A percentile compares a stretch with the other conserved stretches of the same genome.
Conservation (phyloP, 2,888 invertebrate species). For the Plutella xylostella region DNA sequence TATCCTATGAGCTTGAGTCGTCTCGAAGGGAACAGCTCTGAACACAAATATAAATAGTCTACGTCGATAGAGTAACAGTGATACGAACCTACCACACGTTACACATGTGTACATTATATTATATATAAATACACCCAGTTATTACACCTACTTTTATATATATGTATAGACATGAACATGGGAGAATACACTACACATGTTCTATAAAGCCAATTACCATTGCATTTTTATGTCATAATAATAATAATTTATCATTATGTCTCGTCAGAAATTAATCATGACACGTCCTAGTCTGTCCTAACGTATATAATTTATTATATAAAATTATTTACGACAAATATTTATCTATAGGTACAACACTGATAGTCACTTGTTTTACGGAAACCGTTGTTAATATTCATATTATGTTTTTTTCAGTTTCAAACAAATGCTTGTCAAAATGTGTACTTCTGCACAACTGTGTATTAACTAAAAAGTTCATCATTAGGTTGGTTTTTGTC, state of each 20-base stretch:
- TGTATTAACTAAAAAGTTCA: no score
- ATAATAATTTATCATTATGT: slow-evolving; percentile 53
- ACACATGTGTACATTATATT: slow-evolving; percentile 37
- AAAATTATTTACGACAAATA: no score
- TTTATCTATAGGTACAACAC: no score
- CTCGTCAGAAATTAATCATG: slow-evolving; percentile 25
- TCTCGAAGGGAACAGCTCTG: slow-evolving; percentile 43
- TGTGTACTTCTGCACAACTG: no score
- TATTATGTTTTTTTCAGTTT: no score
- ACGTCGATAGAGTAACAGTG: slow-evolving; percentile 37
- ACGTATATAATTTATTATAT: no score
- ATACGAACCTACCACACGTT: slow-evolving; percentile 32
- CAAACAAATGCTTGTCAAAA: no score
- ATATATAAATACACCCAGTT: slow-evolving; percentile 23
- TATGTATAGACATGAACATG: slow-evolving; percentile 61
- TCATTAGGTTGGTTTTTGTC: no score
- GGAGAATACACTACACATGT: slow-evolving; percentile 47
- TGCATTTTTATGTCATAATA: slow-evolving; percentile 63
- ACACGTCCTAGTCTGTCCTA: slow-evolving; percentile 13
- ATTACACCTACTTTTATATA: slow-evolving; percentile 26
- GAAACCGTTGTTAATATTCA: no score
- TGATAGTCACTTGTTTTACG: no score
- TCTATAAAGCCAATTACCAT: slow-evolving; percentile 72
- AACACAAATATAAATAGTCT: slow-evolving; percentile 51
- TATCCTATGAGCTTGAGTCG: slow-evolving; percentile 26